Evolutionary conservation across 2,797 vertebrate genomes (phyloP).

Genomic region (Lophura swinhoii): DNA sequence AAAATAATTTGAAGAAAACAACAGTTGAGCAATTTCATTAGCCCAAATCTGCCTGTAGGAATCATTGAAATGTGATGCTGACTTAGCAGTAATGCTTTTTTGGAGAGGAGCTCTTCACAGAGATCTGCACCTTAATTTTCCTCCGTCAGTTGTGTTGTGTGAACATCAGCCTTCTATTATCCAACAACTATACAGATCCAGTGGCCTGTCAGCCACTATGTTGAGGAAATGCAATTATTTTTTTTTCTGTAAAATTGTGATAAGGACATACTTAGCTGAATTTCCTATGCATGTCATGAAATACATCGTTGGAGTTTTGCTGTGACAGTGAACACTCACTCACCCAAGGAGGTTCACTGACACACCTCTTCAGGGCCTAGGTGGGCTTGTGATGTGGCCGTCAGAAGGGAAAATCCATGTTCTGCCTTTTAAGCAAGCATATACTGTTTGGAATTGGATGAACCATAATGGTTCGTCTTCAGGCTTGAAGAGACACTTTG

Average conservation of each 20-base stretch:
- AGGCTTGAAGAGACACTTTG: not conserved
- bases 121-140: not conserved
- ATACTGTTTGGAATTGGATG: not conserved
- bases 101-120: not conserved
- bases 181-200: not conserved
- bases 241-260: not conserved
- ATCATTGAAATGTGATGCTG: not conserved
- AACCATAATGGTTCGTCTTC: not conserved
- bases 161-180: not conserved
- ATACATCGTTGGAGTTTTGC: not conserved
- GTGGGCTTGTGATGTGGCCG: not conserved
- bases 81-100: not conserved
- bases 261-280: not conserved
- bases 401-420: not conserved
- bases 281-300: not conserved
- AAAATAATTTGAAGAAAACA: not conserved
- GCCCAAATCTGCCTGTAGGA: not conserved
- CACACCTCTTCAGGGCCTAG: not conserved
- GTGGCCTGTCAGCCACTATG: not conserved
- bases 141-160: not conserved
- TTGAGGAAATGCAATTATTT: not conserved
- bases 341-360: not conserved
- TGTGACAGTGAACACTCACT: not conserved
- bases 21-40: not conserved
- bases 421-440: not conserved